phyloP scores from a whole-genome alignment of 2,113 vertebrate genomes.

The Podarcis cretensis region DNA sequence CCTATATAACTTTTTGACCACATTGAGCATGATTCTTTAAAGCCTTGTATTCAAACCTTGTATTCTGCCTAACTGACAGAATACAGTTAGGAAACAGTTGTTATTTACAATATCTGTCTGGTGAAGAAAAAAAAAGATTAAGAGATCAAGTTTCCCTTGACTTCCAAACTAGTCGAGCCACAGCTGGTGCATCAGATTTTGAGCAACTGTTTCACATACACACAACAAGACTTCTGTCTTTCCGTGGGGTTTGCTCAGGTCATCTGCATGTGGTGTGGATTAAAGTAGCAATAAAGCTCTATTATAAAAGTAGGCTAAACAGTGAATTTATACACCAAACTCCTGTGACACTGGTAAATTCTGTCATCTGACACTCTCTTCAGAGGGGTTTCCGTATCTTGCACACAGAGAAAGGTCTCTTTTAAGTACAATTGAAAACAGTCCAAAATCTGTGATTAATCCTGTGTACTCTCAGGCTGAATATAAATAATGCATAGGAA shows the following conservation, averaged over 20 bases:
- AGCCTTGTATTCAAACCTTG: not conserved
- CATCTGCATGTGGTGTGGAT: constrained; percentile 77
- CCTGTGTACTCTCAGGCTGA: fast-evolving
- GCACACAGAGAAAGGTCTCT: not conserved
- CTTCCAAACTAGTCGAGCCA: constrained; percentile 80
- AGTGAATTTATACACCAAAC: constrained; percentile 2
- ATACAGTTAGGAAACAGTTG: constrained; percentile 72
- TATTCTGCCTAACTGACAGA: constrained; percentile 57
- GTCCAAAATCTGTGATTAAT: fast-evolving
- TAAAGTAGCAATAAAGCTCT: constrained; percentile 68
- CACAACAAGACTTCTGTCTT: constrained; percentile 88
- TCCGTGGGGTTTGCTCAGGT: constrained; percentile 77
- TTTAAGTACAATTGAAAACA: not conserved
- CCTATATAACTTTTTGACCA: not conserved
- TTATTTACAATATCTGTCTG: constrained; percentile 73
- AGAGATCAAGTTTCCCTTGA: constrained; percentile 82
- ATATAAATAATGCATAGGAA: fast-evolving
- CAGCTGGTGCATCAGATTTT: constrained; percentile 85
- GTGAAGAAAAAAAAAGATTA: constrained; percentile 72
- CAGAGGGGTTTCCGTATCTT: not conserved
- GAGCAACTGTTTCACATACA: constrained; percentile 87
- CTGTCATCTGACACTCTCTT: not conserved
- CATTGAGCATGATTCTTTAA: constrained; percentile 9
- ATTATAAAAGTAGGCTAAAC: constrained; percentile 48
- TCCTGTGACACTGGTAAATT: not conserved